Evolutionary conservation across 1,140 invertebrate species (phyloP), one percentile per base, ranked within the genome.

Genomic region (Thrips palmi): DNA sequence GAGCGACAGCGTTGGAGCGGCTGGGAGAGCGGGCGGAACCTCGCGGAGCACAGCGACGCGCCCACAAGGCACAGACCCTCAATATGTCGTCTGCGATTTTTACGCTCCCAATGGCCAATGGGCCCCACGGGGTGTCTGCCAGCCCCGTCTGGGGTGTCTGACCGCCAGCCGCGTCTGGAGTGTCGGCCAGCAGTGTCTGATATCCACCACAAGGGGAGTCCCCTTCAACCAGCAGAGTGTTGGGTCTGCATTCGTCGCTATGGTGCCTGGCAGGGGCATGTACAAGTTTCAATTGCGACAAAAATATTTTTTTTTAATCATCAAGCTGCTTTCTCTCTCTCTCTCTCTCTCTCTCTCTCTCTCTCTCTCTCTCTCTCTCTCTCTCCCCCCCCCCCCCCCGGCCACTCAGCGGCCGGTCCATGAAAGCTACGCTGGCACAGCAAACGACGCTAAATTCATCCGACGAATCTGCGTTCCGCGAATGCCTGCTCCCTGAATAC

Each of bases 311-410:
- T 27, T 27, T 39, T 33, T 28, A 23, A 19, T 60, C 59, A 59
- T 60, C 56, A 55, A 55, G 44, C 47, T 34, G 27, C 33, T 39
- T 33, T 33, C 41, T 20, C 14, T 32, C 25, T 43, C 21, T 25
- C 28, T 20, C 11, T 21, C 0, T 4, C 31, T 23, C 22, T 35
- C 41, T 37, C 39, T 39, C 37, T 40, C 20, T 39, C 28, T 42
- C 37, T 39, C 29, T 34, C 39, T 41, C 40, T 41, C 39, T 44
- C 42, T 42, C 34, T 24, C 41, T 45, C 29, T 42, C 36, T 34
- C 19, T 14, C 27, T 31, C 23, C 37, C 33, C 19, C 33, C n/a
- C 11, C 30, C 14, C 30, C 28, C 32, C 30, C 31, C 20, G 32
- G 43, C 42, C 41, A 42, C 33, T 43, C 30, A n/a, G n/a, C n/a